Base-by-base conservation (phyloP, 1,140 invertebrate species). In the Diachasma alloeum region DNA sequence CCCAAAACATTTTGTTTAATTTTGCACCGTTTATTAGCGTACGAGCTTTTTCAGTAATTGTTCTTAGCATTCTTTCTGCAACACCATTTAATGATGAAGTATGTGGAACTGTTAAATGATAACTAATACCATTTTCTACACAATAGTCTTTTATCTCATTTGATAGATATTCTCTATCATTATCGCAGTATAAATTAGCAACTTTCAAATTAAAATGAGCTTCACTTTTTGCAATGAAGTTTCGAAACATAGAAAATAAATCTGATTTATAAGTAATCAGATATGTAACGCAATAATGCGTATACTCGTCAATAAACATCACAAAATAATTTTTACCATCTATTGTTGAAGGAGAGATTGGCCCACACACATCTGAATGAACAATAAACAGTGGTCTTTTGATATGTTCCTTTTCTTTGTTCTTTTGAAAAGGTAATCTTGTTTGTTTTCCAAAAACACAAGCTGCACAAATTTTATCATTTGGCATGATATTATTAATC, bases 391-490 rank as follows among this genome's bases (percentile, higher is more conserved):
- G 31, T 53, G 70, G 44, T 56, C 70, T 17, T 26, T 56, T 56
- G 11, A 72, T 56, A 13, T 72, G 26, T 11, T 24, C 15, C 17
- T 70, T 46, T 17, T 44, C 48, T 72, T 72, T 72, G n/a, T 0
- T 53, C 31, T 37, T 53, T 11, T 72, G 19, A 31, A 72, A 72
- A 10, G 39, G 9, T 84, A 87, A 81, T 87, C 84, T 73, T 26
- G 81, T 75, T 83, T 89, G 87, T 83, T 90, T 90, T 6, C 89
- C 87, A 44, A 86, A 81, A 78, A 90, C 86, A 81, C 87, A 90
- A 72, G 86, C 80, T 80, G 90, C 88, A 82, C 88, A 91, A 66
- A 90, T 66, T 78, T 74, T 15, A 74, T 80, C 48, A 78, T 37
- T 39, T 8, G 66, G 76, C n/a, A 42, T 15, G 15, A 77, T 70